A percentile compares a stretch with the other conserved stretches of the same genome.
These are phyloP conservation scores for Brienomyrus longianalis DNA, from an alignment of 2,113 vertebrate species.

Conservation along the genomic window DNA sequence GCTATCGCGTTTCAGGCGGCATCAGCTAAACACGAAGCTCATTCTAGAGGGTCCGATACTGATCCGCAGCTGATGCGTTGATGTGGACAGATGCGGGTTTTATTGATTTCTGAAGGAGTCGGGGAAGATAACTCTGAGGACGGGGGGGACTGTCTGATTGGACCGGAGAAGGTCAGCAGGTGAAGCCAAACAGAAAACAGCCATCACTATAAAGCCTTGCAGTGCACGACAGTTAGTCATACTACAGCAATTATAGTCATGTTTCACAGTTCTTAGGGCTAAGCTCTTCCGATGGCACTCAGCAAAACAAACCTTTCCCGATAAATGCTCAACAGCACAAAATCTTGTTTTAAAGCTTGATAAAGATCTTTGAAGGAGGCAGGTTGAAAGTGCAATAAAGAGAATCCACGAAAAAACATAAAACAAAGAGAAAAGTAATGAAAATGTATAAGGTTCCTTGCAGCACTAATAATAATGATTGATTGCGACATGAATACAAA, in stretches of 20 bases:
- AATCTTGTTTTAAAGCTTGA: not conserved
- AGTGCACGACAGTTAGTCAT: not conserved
- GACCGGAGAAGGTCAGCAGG: not conserved
- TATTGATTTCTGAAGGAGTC: not conserved
- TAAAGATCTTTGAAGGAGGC: not conserved
- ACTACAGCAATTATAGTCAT: not conserved
- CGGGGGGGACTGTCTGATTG: not conserved
- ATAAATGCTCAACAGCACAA: not conserved
- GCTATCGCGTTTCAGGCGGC: not conserved
- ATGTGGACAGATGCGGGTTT: not conserved
- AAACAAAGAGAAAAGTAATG: not conserved
- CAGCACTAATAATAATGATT: slow-evolving; percentile 3
- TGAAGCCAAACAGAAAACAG: not conserved
- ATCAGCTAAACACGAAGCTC: not conserved
- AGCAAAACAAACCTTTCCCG: not conserved
- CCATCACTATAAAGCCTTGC: not conserved
- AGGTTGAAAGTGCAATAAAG: not conserved
- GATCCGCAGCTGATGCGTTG: not conserved
- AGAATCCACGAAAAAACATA: not conserved
- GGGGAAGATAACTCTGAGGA: not conserved
- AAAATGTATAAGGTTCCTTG: not conserved
- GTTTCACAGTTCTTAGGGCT: not conserved
- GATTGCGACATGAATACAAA: not conserved
- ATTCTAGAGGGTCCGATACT: not conserved
- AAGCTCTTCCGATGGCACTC: not conserved